Conservation (phyloP, 2,113 vertebrate genomes). For the Ctenodactylus gundi region DNA sequence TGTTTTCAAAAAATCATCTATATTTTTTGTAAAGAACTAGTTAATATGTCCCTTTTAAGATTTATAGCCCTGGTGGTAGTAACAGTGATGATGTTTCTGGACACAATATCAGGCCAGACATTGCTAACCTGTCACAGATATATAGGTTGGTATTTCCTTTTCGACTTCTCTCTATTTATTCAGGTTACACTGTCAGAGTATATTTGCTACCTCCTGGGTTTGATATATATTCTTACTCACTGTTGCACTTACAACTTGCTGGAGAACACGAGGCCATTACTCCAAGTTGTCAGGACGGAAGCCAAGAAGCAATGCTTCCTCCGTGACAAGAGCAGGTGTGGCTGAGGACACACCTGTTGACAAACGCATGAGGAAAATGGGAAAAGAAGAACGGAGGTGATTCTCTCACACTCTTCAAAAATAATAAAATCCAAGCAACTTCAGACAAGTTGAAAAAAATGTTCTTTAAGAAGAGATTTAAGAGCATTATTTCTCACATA, state of each 20-base stretch:
- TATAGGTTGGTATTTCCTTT: not conserved
- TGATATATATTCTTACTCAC: not conserved
- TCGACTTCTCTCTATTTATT: not conserved
- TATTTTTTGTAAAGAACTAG: not conserved
- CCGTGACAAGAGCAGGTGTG: not conserved
- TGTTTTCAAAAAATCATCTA: not conserved
- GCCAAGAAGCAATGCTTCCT: not conserved
- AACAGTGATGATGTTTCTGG: not conserved
- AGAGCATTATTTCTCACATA: not conserved
- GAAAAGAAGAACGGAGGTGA: not conserved
- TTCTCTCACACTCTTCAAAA: not conserved
- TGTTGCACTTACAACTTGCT: not conserved
- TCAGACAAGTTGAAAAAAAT: not conserved
- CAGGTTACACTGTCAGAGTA: not conserved
- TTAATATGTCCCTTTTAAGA: too few species aligned
- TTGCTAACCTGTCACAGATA: not conserved
- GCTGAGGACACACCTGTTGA: not conserved
- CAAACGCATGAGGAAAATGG: not conserved
- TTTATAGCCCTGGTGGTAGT: rapidly evolving
- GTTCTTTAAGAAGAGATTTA: not conserved
- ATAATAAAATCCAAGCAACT: slow-evolving; percentile 3
- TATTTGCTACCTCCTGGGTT: not conserved
- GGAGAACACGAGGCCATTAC: not conserved
- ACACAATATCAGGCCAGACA: not conserved
- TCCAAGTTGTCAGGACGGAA: slow-evolving; percentile 12